phyloP scores from a whole-genome alignment of 2,888 invertebrate species.

The Cephus sareptanus region DNA sequence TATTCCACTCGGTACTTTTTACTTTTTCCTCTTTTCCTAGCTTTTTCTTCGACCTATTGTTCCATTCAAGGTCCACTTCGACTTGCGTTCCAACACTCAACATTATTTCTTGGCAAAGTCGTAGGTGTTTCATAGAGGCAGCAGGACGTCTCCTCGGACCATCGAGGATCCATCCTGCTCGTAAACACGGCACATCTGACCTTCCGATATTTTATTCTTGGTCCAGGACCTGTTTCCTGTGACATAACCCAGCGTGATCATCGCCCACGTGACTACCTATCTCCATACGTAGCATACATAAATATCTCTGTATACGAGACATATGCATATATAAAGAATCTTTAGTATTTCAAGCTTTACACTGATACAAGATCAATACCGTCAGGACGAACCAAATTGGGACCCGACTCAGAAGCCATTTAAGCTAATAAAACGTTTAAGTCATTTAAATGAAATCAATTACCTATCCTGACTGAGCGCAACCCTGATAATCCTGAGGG shows the following conservation, averaged over 20 bases:
- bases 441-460: conserved; percentile 54
- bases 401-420: background rate
- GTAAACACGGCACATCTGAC: background rate
- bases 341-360: background rate
- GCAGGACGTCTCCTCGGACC: conserved; percentile 2
- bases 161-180: background rate
- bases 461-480: conserved; percentile 39
- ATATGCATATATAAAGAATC: background rate
- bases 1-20: background rate
- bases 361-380: background rate
- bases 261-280: conserved; percentile 1
- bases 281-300: background rate
- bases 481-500: conserved; percentile 40
- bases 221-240: conserved; percentile 1
- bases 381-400: background rate
- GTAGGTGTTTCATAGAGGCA: background rate
- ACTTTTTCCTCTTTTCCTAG: background rate
- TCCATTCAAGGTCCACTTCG: background rate
- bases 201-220: background rate
- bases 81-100: background rate
- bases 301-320: conserved; percentile 29
- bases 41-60: background rate
- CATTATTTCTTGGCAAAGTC: background rate
- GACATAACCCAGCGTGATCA: conserved; percentile 4
- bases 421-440: conserved; percentile 12